phyloP scores from a whole-genome alignment of 1,140 invertebrate genomes.

The Babylonia areolata region DNA sequence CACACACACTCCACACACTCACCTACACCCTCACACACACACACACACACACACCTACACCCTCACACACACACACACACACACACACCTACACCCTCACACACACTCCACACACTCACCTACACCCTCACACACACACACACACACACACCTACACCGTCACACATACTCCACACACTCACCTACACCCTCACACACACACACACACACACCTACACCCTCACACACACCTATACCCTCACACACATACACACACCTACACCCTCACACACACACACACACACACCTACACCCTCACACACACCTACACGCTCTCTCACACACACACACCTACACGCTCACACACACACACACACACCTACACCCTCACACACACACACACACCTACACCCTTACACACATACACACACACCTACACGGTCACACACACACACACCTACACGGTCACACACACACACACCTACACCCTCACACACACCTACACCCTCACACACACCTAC shows the following conservation, averaged over 20 bases:
- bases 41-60: background rate
- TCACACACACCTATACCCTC: background rate
- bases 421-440: background rate
- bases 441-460: background rate
- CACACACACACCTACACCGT: too few relatives aligned
- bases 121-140: too few relatives aligned
- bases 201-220: background rate
- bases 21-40: background rate
- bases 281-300: background rate
- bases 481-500: background rate
- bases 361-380: background rate
- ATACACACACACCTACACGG: background rate
- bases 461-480: background rate
- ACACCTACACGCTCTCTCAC: background rate
- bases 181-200: background rate
- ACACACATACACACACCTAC: background rate
- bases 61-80: background rate
- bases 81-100: background rate
- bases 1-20: too few relatives aligned
- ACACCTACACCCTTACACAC: background rate
- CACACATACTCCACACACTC: background rate
- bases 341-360: background rate
- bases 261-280: background rate
- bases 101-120: too few relatives aligned
- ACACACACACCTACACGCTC: background rate